Evolutionary conservation across 30 jellyfish, hydroid and myxozoan genomes (phyloP).

Genomic region (Aurelia sp.): DNA sequence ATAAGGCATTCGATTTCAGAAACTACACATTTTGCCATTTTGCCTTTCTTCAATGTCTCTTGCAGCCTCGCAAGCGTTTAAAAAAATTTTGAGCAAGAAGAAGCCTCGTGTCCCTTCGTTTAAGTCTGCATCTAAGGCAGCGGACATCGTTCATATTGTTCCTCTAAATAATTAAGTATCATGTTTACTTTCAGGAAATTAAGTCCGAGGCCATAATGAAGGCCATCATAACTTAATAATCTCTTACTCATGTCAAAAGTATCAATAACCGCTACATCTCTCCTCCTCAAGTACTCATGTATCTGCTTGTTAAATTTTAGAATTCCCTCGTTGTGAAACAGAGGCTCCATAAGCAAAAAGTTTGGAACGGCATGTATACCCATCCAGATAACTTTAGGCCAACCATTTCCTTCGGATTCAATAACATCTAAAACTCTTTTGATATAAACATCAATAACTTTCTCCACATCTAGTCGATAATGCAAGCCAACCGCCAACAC

Average conservation of each 20-base stretch:
- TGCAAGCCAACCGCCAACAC: slow-evolving; percentile 95
- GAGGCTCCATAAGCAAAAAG: slow-evolving; percentile 74
- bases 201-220: slow-evolving; percentile 94
- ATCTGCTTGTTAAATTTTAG: slow-evolving; percentile 53
- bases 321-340: slow-evolving; percentile 62
- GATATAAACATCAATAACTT: slow-evolving; percentile 45
- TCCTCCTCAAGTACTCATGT: slow-evolving; percentile 54
- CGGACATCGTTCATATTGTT: slow-evolving; percentile 61
- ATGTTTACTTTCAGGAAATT: slow-evolving; percentile 72
- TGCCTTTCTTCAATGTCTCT: too few relatives aligned
- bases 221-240: slow-evolving; percentile 89
- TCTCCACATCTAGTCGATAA: slow-evolving; percentile 71
- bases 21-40: too few relatives aligned
- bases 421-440: slow-evolving; percentile 58
- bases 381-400: slow-evolving; percentile 97
- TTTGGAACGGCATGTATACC: slow-evolving; percentile 86
- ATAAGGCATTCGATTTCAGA: too few relatives aligned
- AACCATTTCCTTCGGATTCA: slow-evolving; percentile 76
- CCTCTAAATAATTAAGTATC: slow-evolving; percentile 67
- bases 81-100: too few relatives aligned
- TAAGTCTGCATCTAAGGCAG: neutral
- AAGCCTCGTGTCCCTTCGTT: too few relatives aligned
- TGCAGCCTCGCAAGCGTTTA: too few relatives aligned
- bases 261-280: slow-evolving; percentile 73
- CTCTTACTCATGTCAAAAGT: slow-evolving; percentile 72